Evolutionary conservation across 2,888 invertebrate genomes (phyloP).

Genomic region (Thymelicus acteon): DNA sequence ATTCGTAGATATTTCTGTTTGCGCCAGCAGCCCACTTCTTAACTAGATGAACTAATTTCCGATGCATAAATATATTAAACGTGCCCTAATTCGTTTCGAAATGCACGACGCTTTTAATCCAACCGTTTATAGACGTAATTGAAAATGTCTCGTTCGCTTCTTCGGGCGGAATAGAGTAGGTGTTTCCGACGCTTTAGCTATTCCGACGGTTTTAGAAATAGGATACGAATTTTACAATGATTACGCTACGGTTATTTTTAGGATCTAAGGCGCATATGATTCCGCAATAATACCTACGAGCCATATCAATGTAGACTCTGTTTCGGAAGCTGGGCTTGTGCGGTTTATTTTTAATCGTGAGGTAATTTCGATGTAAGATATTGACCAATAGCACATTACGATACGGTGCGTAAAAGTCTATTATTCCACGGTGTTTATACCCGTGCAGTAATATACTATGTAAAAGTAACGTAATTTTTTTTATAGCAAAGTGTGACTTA

Average conservation of each 20-base stretch:
- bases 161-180: not conserved
- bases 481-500: no score
- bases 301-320: not conserved
- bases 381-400: no score
- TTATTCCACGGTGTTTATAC: no score
- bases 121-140: not conserved
- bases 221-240: not conserved
- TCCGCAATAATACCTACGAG: conserved; percentile 6
- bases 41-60: no score
- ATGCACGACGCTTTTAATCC: not conserved
- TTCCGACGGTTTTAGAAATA: not conserved
- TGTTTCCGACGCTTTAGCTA: not conserved
- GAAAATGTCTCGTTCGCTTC: not conserved
- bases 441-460: no score
- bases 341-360: not conserved
- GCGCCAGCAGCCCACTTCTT: no score
- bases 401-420: no score
- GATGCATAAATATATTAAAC: not conserved
- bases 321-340: conserved; percentile 1
- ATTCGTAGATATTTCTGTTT: no score
- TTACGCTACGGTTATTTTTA: conserved; percentile 12
- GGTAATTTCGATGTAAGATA: no score
- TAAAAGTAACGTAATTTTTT: no score
- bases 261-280: conserved; percentile 12
- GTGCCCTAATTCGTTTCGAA: not conserved